These are phyloP conservation scores for Hycleus cichorii DNA, from an alignment of 1,140 invertebrate species.

Conservation along the genomic window DNA sequence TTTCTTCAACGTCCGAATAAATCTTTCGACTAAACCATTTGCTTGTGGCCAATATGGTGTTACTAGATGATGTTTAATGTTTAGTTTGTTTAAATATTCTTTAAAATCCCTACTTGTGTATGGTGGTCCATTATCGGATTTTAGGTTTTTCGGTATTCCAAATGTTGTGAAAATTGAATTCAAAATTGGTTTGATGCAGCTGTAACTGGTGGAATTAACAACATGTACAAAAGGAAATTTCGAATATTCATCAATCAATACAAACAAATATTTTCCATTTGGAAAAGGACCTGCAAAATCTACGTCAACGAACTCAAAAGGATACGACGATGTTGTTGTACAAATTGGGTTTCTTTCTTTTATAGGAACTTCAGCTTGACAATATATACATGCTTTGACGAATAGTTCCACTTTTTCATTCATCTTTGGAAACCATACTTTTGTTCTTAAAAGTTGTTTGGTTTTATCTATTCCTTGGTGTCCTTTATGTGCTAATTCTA, in stretches of 20 bases:
- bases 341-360: constrained; percentile 2
- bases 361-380: constrained; percentile 3
- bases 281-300: constrained; percentile 14
- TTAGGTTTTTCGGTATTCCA: constrained; percentile 29
- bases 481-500: constrained; percentile 26
- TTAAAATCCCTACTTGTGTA: constrained; percentile 31
- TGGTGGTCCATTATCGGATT: constrained; percentile 34
- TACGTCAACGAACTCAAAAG: constrained; percentile 5
- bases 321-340: not conserved
- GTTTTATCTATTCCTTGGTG: constrained; percentile 31
- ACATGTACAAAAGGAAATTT: constrained; percentile 4
- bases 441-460: constrained; percentile 30
- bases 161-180: constrained; percentile 6
- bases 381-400: constrained; percentile 15
- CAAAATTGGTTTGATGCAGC: constrained; percentile 1
- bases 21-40: constrained; percentile 7
- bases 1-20: constrained; percentile 9
- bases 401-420: constrained; percentile 26
- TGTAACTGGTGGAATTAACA: constrained; percentile 1
- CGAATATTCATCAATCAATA: constrained; percentile 12
- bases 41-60: constrained; percentile 14
- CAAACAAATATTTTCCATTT: constrained; percentile 12
- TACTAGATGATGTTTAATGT: constrained; percentile 1
- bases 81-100: constrained; percentile 15
- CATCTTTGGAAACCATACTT: constrained; percentile 34